phyloP scores from a whole-genome alignment of 2,888 invertebrate genomes.

The Ochlodes sylvanus region DNA sequence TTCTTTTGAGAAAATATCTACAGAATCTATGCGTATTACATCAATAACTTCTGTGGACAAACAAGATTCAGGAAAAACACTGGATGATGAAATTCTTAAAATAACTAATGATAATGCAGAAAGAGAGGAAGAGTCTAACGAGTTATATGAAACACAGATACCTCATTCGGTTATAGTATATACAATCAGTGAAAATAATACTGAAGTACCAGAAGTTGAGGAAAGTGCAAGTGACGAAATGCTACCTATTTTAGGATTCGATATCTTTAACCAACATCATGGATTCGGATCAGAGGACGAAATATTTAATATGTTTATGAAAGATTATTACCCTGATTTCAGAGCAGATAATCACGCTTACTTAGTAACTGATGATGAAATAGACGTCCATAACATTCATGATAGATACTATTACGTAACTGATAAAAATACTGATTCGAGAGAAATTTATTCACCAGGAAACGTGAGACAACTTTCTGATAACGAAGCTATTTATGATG shows the following conservation, averaged over 20 bases:
- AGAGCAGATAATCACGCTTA: constrained; percentile 55
- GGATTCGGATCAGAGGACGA: constrained; percentile 51
- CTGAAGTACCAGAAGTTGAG: constrained; percentile 13
- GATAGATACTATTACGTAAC: constrained; percentile 62
- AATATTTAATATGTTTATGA: constrained; percentile 50
- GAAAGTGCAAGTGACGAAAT: constrained; percentile 4
- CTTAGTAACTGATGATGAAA: constrained; percentile 55
- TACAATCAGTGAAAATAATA: not conserved
- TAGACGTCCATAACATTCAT: constrained; percentile 52
- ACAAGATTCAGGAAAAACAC: not conserved
- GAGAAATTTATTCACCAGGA: constrained; percentile 41
- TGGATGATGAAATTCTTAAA: not conserved
- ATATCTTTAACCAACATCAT: constrained; percentile 38
- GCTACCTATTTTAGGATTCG: not conserved
- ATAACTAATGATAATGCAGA: not conserved
- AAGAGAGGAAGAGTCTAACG: constrained; percentile 2
- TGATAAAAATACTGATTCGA: constrained; percentile 46
- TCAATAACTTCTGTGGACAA: not conserved
- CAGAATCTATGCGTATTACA: no score
- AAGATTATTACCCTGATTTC: constrained; percentile 74
- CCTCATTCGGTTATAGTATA: not conserved
- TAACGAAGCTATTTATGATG: constrained; percentile 34
- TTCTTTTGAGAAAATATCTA: not conserved
- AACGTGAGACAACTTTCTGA: constrained; percentile 28
- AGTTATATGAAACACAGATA: constrained; percentile 25